A percentile compares a stretch with the other conserved stretches of the same genome.
Conservation (phyloP, 1,140 invertebrate genomes). For the Polyergus mexicanus region DNA sequence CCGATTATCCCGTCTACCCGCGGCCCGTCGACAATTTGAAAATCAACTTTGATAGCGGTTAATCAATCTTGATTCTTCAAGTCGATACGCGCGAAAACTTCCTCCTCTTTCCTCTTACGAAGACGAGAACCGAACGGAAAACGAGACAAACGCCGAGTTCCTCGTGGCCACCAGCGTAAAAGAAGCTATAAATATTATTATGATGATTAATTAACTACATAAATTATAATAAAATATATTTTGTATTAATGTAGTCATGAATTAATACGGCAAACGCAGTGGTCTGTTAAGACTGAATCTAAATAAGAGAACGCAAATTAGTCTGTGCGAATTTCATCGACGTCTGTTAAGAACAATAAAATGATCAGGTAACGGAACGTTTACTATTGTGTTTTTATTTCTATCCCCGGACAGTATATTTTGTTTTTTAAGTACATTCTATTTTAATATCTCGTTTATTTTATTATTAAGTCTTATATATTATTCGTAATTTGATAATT, state of each 20-base stretch:
- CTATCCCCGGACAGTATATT: conserved; percentile 50
- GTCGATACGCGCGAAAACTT: conserved; percentile 29
- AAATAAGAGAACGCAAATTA: conserved; percentile 62
- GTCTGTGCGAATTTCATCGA: conserved; percentile 74
- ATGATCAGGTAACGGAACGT: conserved; percentile 70
- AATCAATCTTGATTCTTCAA: conserved; percentile 79
- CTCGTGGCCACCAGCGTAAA: conserved; percentile 41
- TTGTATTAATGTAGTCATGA: conserved; percentile 80
- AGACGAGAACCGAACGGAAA: conserved; percentile 16
- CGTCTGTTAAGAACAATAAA: conserved; percentile 76
- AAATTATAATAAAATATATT: conserved; percentile 79
- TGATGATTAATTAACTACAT: conserved; percentile 72
- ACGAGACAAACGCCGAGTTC: conserved; percentile 39
- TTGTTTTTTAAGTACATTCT: conserved; percentile 24
- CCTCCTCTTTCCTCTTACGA: neutral
- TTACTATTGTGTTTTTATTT: conserved; percentile 73
- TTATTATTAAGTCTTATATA: conserved; percentile 9
- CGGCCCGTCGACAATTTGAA: conserved; percentile 55
- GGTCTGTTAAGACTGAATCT: conserved; percentile 74
- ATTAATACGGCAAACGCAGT: conserved; percentile 76
- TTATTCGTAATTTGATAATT: conserved; percentile 3
- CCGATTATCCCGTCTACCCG: conserved; percentile 6
- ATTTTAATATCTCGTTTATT: neutral
- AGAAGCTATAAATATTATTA: conserved; percentile 73
- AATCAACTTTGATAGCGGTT: conserved; percentile 83